These are phyloP conservation scores for Chrysomela aeneicollis DNA, from an alignment of 2,888 invertebrate species.

Conservation along the genomic window DNA sequence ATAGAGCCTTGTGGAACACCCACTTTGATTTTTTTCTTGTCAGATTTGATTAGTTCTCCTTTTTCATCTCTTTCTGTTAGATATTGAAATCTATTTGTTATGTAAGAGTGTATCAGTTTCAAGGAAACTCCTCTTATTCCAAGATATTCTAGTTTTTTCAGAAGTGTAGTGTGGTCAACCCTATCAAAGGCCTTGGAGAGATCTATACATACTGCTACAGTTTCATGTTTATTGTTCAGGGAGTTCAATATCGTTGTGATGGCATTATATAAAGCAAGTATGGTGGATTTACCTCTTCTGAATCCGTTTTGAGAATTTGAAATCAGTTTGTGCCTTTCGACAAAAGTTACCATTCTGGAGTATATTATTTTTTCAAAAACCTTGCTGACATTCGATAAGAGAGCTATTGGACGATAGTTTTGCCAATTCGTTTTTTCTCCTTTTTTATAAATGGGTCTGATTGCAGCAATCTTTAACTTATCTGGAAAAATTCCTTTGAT, in stretches of 20 bases:
- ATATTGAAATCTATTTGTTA: no score
- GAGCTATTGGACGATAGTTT: no score
- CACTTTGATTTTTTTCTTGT: background rate
- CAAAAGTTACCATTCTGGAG: conserved; percentile 13
- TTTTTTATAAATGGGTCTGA: no score
- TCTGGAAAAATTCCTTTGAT: background rate
- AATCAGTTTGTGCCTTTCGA: conserved; percentile 8
- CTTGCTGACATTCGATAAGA: no score
- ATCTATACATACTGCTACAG: conserved; percentile 15
- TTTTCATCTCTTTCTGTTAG: background rate
- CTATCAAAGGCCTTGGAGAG: conserved; percentile 14
- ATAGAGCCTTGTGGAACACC: conserved; percentile 9
- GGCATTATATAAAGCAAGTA: conserved; percentile 10
- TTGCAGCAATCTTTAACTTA: no score
- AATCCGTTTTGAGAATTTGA: conserved; percentile 8
- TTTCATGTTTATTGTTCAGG: conserved; percentile 6
- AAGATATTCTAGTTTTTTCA: background rate
- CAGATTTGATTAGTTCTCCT: background rate
- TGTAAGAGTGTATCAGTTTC: background rate
- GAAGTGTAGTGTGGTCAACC: conserved; percentile 6
- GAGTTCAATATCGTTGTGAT: background rate
- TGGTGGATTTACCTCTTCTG: conserved; percentile 8
- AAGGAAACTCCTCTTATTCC: conserved; percentile 16
- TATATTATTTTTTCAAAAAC: conserved; percentile 7
- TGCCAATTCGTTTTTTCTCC: no score